Evolutionary conservation across 2,888 invertebrate species (phyloP).

Genomic region (Pseudococcus viburni): DNA sequence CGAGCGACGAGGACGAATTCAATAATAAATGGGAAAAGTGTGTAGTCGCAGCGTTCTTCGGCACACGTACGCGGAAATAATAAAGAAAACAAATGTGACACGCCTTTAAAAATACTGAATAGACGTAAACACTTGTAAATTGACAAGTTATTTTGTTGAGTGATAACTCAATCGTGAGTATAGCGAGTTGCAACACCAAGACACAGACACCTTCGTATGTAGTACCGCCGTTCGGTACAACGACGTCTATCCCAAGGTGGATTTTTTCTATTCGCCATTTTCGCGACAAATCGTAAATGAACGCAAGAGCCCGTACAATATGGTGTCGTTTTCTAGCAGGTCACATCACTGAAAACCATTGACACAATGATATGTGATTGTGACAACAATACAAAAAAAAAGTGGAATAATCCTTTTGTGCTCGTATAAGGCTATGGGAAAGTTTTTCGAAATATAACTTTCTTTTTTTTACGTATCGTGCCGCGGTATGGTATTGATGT

Average conservation of each 20-base stretch:
- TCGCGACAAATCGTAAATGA: conserved; percentile 42
- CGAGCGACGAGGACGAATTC: conserved; percentile 12
- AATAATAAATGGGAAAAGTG: conserved; percentile 44
- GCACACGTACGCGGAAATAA: conserved; percentile 50
- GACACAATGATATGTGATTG: conserved; percentile 58
- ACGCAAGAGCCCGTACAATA: conserved; percentile 32
- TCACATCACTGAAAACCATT: conserved; percentile 16
- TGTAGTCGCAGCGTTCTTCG: conserved; percentile 22
- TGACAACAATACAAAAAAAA: conserved; percentile 49
- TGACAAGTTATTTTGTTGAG: conserved; percentile 65
- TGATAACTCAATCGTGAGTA: conserved; percentile 59
- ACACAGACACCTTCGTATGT: neutral
- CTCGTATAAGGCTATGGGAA: neutral
- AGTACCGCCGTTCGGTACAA: too few species aligned
- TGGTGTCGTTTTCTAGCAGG: conserved; percentile 13
- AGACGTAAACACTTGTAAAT: conserved; percentile 64
- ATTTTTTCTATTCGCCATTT: neutral
- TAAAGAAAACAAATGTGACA: conserved; percentile 64
- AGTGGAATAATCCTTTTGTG: neutral
- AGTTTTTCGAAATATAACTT: neutral
- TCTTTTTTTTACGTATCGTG: neutral
- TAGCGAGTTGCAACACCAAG: conserved; percentile 28
- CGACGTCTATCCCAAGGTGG: too few species aligned
- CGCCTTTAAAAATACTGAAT: conserved; percentile 62
- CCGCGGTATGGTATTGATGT: neutral